phyloP scores from a whole-genome alignment of 1,140 invertebrate species.

The Mactra quadrangularis region DNA sequence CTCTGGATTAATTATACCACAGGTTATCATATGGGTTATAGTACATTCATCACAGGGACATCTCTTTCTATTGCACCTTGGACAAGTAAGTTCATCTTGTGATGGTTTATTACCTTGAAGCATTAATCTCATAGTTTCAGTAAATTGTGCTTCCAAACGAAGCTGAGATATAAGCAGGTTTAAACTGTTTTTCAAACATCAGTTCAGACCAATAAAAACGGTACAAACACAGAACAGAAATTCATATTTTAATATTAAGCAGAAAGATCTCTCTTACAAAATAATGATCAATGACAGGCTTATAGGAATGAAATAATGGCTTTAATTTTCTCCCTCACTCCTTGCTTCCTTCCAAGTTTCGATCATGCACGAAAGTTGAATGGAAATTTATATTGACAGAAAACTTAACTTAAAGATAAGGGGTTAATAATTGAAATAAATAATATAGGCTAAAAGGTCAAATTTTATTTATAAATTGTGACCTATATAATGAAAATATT shows the following conservation, averaged over 20 bases:
- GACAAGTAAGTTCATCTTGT: constrained; percentile 78
- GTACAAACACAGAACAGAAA: too few species aligned
- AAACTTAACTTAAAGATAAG: background rate
- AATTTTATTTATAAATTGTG: background rate
- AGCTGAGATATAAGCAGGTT: constrained; percentile 19
- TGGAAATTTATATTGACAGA: background rate
- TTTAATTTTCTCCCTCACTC: constrained; percentile 7
- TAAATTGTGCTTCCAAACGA: constrained; percentile 80
- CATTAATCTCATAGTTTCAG: constrained; percentile 81
- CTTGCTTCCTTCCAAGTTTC: constrained; percentile 18
- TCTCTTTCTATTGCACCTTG: constrained; percentile 81
- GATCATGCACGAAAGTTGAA: constrained; percentile 1
- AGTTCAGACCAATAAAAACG: too few species aligned
- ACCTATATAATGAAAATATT: background rate
- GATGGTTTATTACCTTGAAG: constrained; percentile 78
- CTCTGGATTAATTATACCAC: constrained; percentile 82
- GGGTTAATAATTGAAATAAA: background rate
- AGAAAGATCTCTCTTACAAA: constrained; percentile 37
- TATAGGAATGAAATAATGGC: constrained; percentile 23
- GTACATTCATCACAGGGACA: constrained; percentile 84
- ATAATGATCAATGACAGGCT: background rate
- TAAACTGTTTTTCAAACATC: too few species aligned
- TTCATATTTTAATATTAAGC: constrained; percentile 49
- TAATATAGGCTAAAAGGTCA: background rate
- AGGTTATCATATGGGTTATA: constrained; percentile 83